These are phyloP conservation scores for Pangasius krempfi DNA, from an alignment of 2,797 vertebrate genomes.

Conservation along the genomic window DNA sequence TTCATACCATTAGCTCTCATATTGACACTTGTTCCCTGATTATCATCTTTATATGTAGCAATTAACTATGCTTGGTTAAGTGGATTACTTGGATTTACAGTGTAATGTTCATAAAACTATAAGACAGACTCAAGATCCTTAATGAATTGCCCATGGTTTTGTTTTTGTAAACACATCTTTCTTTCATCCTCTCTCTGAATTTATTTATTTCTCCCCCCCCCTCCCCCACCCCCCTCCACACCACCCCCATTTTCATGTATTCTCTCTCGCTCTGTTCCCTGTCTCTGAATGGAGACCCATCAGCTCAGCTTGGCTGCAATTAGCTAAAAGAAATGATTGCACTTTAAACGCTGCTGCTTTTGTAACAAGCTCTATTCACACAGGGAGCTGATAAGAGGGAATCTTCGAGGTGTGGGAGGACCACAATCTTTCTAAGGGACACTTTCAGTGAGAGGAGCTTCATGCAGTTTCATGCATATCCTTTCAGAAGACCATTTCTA, in stretches of 20 bases:
- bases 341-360: conserved; percentile 41
- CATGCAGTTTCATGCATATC: not conserved
- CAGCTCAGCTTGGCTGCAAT: conserved; percentile 46
- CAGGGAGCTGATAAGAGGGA: conserved; percentile 13
- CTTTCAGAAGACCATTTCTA: not conserved
- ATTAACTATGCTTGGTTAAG: conserved; percentile 15
- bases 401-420: conserved; percentile 39
- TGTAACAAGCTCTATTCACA: conserved; percentile 44
- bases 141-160: conserved; percentile 12
- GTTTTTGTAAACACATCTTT: conserved; percentile 25
- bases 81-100: conserved; percentile 9
- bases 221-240: not conserved
- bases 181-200: conserved; percentile 5
- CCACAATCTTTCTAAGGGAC: conserved; percentile 17
- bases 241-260: not conserved
- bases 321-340: conserved; percentile 48
- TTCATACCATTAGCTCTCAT: conserved; percentile 26
- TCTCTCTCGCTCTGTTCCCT: not conserved
- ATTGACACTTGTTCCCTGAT: conserved; percentile 18
- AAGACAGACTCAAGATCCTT: conserved; percentile 21
- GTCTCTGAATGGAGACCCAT: conserved; percentile 28
- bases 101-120: conserved; percentile 12
- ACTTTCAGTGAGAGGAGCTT: conserved; percentile 15
- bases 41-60: conserved; percentile 15
- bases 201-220: not conserved